phyloP scores from a whole-genome alignment of 2,888 invertebrate species.

The Neoscelio sp. region DNA sequence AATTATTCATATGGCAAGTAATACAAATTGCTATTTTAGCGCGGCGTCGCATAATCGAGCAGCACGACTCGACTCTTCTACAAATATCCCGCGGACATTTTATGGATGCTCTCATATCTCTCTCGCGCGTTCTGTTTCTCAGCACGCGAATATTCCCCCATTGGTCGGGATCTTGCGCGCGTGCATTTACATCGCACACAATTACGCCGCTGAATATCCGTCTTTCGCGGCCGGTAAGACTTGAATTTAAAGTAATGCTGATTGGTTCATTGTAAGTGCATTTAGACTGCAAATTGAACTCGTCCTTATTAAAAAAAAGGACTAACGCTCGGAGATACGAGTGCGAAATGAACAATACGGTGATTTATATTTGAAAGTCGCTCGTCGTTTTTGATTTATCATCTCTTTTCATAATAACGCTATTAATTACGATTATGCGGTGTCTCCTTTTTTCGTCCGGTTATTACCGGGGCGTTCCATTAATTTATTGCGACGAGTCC shows the following conservation, averaged over 20 bases:
- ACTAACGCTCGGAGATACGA: conserved; percentile 11
- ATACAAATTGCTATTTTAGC: conserved; percentile 68
- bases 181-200: conserved; percentile 8
- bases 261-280: conserved; percentile 55
- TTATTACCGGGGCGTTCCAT: conserved; percentile 40
- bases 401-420: conserved; percentile 46
- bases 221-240: conserved; percentile 27
- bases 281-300: conserved; percentile 47
- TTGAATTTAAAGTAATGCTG: conserved; percentile 37
- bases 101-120: conserved; percentile 61
- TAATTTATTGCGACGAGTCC: conserved; percentile 33
- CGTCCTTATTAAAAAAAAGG: conserved; percentile 45
- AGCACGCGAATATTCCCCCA: conserved; percentile 53
- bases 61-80: conserved; percentile 52
- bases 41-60: conserved; percentile 65
- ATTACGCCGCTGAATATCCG: conserved; percentile 29
- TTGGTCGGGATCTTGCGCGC: not conserved
- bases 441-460: conserved; percentile 5
- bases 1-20: conserved; percentile 65
- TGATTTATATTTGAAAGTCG: conserved; percentile 54
- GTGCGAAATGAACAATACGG: conserved; percentile 62
- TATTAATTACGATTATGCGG: conserved; percentile 54
- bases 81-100: conserved; percentile 65
- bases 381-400: conserved; percentile 51
- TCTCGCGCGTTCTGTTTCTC: conserved; percentile 31